Percentiles rank a stretch among this genome's conserved stretches.
phyloP scores from a whole-genome alignment of 2,888 invertebrate genomes.

The Drosophila nigricruria region DNA sequence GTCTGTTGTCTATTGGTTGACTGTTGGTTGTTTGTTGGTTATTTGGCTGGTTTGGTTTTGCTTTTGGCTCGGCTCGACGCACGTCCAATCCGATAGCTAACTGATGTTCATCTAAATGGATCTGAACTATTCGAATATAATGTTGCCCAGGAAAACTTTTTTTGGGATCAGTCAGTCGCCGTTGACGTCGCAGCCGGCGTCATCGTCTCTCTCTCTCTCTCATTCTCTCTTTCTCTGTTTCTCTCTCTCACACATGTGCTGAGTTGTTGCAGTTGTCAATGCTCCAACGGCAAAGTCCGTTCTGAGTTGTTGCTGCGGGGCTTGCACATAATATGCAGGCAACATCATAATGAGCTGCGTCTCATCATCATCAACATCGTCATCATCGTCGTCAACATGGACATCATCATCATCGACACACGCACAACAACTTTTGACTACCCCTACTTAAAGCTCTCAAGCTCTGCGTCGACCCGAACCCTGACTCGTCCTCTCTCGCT shows the following conservation, averaged over 20 bases:
- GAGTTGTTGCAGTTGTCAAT: conserved; percentile 66
- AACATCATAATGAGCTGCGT: conserved; percentile 64
- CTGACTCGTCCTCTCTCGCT: conserved; percentile 20
- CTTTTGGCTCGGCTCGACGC: conserved; percentile 59
- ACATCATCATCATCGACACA: conserved; percentile 32
- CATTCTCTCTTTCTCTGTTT: conserved; percentile 9
- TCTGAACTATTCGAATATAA: conserved; percentile 85
- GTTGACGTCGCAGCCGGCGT: conserved; percentile 42
- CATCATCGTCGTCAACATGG: conserved; percentile 42
- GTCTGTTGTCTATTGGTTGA: conserved; percentile 22
- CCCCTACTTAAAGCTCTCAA: conserved; percentile 76
- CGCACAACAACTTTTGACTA: conserved; percentile 58
- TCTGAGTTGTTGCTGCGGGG: conserved; percentile 73
- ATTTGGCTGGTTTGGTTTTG: conserved; percentile 32
- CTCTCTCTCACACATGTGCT: neutral
- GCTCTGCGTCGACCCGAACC: conserved; percentile 48
- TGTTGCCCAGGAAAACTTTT: conserved; percentile 83
- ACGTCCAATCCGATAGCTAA: conserved; percentile 85
- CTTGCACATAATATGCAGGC: conserved; percentile 76
- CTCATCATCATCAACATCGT: conserved; percentile 21
- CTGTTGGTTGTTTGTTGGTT: conserved; percentile 38
- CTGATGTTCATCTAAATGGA: conserved; percentile 86
- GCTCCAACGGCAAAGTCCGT: conserved; percentile 70
- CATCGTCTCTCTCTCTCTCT: conserved; percentile 33
- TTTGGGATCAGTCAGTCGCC: conserved; percentile 78